phyloP scores from a whole-genome alignment of 2,113 vertebrate species.

The Zingel zingel region DNA sequence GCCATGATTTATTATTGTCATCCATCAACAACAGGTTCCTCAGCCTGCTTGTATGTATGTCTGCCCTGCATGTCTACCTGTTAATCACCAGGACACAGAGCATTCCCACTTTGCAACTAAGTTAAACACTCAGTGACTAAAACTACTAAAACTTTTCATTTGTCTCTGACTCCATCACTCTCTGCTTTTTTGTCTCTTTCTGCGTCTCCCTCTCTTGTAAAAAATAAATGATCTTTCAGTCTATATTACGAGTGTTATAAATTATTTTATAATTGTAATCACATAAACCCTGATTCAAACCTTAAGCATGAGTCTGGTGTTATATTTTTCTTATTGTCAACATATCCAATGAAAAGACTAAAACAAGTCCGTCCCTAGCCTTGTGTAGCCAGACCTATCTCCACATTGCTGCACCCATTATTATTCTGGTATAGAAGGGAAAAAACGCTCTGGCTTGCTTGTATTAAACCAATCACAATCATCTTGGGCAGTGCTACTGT shows the following conservation, averaged over 20 bases:
- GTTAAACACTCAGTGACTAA: background rate
- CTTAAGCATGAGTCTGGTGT: background rate
- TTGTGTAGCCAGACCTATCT: no score
- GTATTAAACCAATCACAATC: no score
- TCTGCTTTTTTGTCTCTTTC: background rate
- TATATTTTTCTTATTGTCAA: background rate
- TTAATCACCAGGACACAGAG: background rate
- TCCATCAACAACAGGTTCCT: conserved; percentile 43
- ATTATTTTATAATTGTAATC: background rate
- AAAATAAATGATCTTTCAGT: background rate
- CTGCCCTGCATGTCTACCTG: conserved; percentile 9
- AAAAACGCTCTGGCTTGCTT: no score
- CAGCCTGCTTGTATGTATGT: conserved; percentile 3
- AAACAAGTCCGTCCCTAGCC: background rate
- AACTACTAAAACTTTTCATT: background rate
- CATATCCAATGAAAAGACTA: background rate
- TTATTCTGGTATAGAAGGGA: no score
- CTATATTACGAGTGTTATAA: background rate
- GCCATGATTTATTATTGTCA: conserved; percentile 42
- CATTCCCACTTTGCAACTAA: conserved; percentile 20
- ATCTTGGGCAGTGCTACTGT: no score
- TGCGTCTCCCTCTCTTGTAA: background rate
- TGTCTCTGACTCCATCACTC: background rate
- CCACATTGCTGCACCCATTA: no score
- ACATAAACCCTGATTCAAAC: background rate